phyloP scores from a whole-genome alignment of 2,888 invertebrate genomes.

The Lithophane socia region DNA sequence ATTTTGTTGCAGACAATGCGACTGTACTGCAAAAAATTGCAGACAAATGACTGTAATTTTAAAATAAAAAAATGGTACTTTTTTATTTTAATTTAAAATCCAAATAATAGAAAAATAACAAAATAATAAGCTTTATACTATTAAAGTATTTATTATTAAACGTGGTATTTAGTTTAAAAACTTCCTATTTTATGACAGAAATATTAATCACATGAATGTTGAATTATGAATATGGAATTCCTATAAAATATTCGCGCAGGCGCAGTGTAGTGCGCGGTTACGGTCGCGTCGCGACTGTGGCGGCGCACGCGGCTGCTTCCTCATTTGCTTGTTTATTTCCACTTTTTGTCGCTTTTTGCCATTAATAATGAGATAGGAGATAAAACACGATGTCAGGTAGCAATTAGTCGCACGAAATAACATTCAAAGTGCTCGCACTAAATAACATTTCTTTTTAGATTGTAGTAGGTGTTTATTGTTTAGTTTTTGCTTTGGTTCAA shows the following conservation, averaged over 20 bases:
- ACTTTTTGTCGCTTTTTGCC: slow-evolving; percentile 66
- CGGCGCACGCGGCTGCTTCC: slow-evolving; percentile 70
- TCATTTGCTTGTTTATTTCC: slow-evolving; percentile 66
- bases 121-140: neutral
- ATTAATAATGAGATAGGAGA: slow-evolving; percentile 56
- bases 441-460: slow-evolving; percentile 38
- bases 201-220: slow-evolving; percentile 33
- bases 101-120: neutral
- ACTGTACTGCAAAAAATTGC: too few relatives aligned
- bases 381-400: slow-evolving; percentile 57
- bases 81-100: neutral
- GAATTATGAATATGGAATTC: slow-evolving; percentile 59
- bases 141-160: neutral
- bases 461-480: neutral
- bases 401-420: slow-evolving; percentile 74
- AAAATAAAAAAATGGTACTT: too few relatives aligned
- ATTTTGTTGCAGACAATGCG: slow-evolving; percentile 40
- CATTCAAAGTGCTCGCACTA: slow-evolving; percentile 36
- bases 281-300: slow-evolving; percentile 78
- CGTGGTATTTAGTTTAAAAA: neutral
- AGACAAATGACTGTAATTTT: neutral
- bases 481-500: slow-evolving; percentile 1
- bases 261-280: slow-evolving; percentile 75
- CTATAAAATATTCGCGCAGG: slow-evolving; percentile 65
- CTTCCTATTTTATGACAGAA: neutral